Conservation (phyloP, 1,140 invertebrate genomes). For the Scaptomyza hsui region DNA sequence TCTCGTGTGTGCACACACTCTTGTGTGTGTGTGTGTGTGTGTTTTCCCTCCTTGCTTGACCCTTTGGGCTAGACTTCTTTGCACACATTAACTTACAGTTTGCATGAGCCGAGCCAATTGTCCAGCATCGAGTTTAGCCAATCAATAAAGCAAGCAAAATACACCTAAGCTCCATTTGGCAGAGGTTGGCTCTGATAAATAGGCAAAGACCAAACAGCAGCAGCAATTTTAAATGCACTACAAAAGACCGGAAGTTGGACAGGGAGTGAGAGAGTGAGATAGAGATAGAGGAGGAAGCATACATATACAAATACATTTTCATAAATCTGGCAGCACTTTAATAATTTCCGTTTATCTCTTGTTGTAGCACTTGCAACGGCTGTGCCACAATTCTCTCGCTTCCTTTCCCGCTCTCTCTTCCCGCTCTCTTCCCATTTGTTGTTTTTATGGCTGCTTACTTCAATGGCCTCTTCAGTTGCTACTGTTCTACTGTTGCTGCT, state of each 20-base stretch:
- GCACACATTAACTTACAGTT: conserved; percentile 17
- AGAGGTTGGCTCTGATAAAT: conserved; percentile 41
- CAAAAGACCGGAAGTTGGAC: not conserved
- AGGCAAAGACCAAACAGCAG: conserved; percentile 34
- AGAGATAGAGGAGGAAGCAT: not conserved
- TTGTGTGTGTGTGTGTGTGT: too few species aligned
- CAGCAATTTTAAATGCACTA: conserved; percentile 44
- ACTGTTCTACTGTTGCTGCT: conserved; percentile 27
- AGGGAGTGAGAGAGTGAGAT: not conserved
- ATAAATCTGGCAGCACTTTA: conserved; percentile 81
- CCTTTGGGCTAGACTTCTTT: not conserved
- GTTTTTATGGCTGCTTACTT: conserved; percentile 55
- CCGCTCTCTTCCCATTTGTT: conserved; percentile 41
- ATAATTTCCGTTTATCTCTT: conserved; percentile 80
- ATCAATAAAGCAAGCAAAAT: conserved; percentile 16
- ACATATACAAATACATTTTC: conserved; percentile 65
- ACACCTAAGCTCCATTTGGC: conserved; percentile 11
- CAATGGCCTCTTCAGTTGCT: conserved; percentile 38
- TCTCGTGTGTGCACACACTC: too few species aligned
- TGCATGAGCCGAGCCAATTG: conserved; percentile 14
- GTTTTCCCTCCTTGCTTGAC: not conserved
- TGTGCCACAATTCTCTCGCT: conserved; percentile 42
- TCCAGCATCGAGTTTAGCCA: conserved; percentile 16
- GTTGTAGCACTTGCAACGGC: conserved; percentile 56
- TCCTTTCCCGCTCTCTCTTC: not conserved